Evolutionary conservation across 1,140 invertebrate genomes (phyloP).

Genomic region (Catajapyx aquilonaris): DNA sequence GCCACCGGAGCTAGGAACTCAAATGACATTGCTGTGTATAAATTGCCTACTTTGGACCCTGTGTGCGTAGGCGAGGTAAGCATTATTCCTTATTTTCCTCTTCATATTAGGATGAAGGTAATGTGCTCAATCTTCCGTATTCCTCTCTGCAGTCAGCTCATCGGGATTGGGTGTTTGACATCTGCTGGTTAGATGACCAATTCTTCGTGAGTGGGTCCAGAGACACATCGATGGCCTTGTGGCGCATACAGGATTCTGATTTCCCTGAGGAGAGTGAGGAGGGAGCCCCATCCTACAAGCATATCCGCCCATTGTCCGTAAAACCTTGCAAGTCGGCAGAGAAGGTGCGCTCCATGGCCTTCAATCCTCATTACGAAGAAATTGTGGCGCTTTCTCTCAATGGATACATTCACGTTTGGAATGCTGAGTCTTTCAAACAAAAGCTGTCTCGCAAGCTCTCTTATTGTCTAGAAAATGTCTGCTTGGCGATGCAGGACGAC

Average conservation of each 20-base stretch:
- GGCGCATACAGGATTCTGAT: slow-evolving; percentile 34
- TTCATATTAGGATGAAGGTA: too few species aligned
- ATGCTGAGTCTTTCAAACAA: slow-evolving; percentile 60
- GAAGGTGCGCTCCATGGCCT: slow-evolving; percentile 71
- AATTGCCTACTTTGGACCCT: slow-evolving; percentile 78
- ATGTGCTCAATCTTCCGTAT: too few species aligned
- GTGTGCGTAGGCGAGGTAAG: slow-evolving; percentile 73
- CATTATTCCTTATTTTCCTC: slow-evolving; percentile 2
- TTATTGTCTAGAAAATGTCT: slow-evolving; percentile 80
- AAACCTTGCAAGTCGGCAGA: slow-evolving; percentile 52
- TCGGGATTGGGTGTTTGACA: slow-evolving; percentile 85
- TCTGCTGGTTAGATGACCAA: slow-evolving; percentile 91
- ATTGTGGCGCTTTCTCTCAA: slow-evolving; percentile 81
- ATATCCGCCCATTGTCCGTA: slow-evolving; percentile 42
- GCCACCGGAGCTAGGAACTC: slow-evolving; percentile 85
- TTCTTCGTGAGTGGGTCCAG: slow-evolving; percentile 82
- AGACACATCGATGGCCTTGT: slow-evolving; percentile 64
- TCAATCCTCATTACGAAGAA: slow-evolving; percentile 66
- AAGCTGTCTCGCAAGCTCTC: slow-evolving; percentile 67
- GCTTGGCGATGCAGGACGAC: slow-evolving; percentile 57
- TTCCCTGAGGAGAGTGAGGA: background rate
- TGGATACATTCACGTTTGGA: slow-evolving; percentile 76
- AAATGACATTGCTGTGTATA: slow-evolving; percentile 81
- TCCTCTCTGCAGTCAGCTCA: slow-evolving; percentile 40
- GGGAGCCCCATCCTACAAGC: slow-evolving; percentile 17